These are phyloP conservation scores for Drosophila hydei DNA, from an alignment of 1,140 invertebrate species.

Conservation along the genomic window DNA sequence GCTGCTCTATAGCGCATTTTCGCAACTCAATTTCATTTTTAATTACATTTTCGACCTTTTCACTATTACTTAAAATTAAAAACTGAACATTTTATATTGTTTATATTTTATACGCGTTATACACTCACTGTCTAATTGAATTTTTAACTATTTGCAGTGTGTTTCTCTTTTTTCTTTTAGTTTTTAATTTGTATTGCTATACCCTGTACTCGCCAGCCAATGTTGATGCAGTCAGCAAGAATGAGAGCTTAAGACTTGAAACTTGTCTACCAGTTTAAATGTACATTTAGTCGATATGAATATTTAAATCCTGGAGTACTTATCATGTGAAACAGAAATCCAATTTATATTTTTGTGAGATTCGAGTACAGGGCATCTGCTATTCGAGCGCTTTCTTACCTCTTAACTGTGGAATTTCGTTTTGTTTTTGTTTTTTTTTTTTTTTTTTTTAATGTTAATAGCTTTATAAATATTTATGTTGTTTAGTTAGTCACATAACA, in stretches of 20 bases:
- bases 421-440: conserved; percentile 14
- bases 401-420: conserved; percentile 14
- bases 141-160: conserved; percentile 58
- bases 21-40: conserved; percentile 62
- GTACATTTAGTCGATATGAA: too few relatives aligned
- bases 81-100: conserved; percentile 44
- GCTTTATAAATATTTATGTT: conserved; percentile 71
- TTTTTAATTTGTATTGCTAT: neutral
- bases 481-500: conserved; percentile 71
- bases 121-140: conserved; percentile 63
- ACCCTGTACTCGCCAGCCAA: conserved; percentile 7
- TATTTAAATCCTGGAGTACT: too few relatives aligned
- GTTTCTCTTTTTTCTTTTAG: neutral
- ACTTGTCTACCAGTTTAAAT: too few relatives aligned
- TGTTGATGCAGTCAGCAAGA: neutral
- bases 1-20: conserved; percentile 35
- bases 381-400: conserved; percentile 11
- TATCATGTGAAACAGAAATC: too few relatives aligned
- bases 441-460: conserved; percentile 59
- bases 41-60: conserved; percentile 74
- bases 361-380: conserved; percentile 22
- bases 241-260: neutral
- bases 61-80: conserved; percentile 54
- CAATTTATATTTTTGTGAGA: neutral
- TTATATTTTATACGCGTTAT: conserved; percentile 20